phyloP scores from a whole-genome alignment of 2,113 vertebrate species.

The Sorex fumeus region DNA sequence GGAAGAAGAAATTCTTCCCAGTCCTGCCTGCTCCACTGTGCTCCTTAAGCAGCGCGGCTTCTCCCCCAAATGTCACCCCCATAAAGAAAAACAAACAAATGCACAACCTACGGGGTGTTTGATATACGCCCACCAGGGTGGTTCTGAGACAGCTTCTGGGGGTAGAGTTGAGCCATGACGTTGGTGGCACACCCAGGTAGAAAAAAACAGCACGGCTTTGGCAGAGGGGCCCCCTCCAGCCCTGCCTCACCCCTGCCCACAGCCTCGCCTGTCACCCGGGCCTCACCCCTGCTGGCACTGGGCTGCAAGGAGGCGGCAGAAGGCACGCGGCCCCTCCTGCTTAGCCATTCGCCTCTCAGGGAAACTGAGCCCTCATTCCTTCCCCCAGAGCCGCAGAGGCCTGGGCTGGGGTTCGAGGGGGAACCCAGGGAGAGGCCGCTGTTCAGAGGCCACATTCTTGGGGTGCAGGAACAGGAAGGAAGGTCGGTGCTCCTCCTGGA shows the following conservation, averaged over 20 bases:
- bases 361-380: background rate
- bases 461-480: background rate
- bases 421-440: background rate
- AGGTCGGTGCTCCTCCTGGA: background rate
- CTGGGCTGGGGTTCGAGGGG: fast-evolving
- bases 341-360: background rate
- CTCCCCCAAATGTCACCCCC: too few species aligned
- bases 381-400: background rate
- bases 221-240: background rate
- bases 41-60: too few species aligned
- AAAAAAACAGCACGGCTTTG: background rate
- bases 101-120: constrained; percentile 65
- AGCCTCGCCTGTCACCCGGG: background rate
- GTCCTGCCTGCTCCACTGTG: background rate
- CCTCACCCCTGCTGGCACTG: background rate
- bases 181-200: background rate
- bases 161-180: constrained; percentile 44
- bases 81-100: too few species aligned
- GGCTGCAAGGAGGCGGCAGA: fast-evolving
- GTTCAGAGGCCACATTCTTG: too few species aligned
- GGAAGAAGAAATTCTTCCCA: background rate
- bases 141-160: background rate
- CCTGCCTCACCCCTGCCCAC: background rate
- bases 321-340: fast-evolving
- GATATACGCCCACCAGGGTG: constrained; percentile 35